Base-by-base conservation (phyloP, 2,797 vertebrate genomes). In the Ptychadena robeensis region DNA sequence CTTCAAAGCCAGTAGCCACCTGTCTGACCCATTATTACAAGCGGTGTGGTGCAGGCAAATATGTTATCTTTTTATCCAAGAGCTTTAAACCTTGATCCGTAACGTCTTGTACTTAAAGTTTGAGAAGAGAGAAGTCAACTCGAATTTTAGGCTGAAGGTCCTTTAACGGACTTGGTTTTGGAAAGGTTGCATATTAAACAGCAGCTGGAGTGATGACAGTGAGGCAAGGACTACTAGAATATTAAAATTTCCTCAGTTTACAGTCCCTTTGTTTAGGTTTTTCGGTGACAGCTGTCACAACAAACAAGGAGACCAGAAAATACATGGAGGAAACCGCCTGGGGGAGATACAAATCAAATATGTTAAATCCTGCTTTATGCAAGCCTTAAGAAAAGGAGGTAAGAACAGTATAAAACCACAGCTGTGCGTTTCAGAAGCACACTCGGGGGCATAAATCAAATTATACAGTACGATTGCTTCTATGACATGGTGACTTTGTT, bases 261-360 rank as follows among this genome's bases (percentile, higher is more conserved):
- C 79, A 61, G 57, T 22, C 68, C 69, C 38, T 80, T 67, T 87
- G 86, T 81, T 88, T 0, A 0, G 59, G 83, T 79, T 61, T 48
- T 78, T 67, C 10, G 10, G 61, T 74, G 85, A 87, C 79, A 87
- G 79, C 83, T 85, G 73, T 80, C 84, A 88, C 82, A 53, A 78
- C 64, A 67, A 67, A 35, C 64, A 79, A 82, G 85, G n/a, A 85
- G 73, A 74, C 71, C 63, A 44, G 75, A 57, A 88, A 86, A 78
- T 0, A 77, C 72, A 92, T 34, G 7, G 53, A 37, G 35, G 1
- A 63, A 86, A 85, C 44, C 76, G 84, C 86, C 86, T 77, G 82
- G 88, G 85, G 84, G 85, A 73, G 83, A 87, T 75, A 83, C 87
- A 87, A 87, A 87, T 86, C 75, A 85, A 76, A 87, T 72, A 87